Evolutionary conservation across 1,140 invertebrate genomes (phyloP), one percentile per base, ranked within the genome.

Genomic region (Globodera ellingtonae): DNA sequence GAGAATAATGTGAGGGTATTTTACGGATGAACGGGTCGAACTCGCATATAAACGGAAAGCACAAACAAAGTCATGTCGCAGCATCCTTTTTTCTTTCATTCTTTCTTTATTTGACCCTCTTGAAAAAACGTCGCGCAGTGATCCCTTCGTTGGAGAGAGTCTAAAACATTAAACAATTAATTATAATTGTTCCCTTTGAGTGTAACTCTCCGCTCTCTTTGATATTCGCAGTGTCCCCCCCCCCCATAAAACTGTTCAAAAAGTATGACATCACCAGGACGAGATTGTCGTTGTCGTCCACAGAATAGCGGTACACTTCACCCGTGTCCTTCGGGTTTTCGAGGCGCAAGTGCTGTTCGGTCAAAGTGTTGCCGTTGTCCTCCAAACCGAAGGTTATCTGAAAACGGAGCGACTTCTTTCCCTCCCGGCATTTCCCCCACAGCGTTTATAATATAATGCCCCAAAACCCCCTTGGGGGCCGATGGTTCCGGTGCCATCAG

Each of bases 281-380:
- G 10, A 87, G 73, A 67, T 87, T 78, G 15, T 85, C 82, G 24
- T 48, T 66, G 18, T 75, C 80, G 24, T 86, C 86, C 35, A 85
- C 72, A 9, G 85, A 86, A 72, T 87, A 87, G 67, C 71, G 80
- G 69, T 87, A 87, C 9, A 81, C 83, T 80, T 88, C 85, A 21
- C 81, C 84, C 73, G 65, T 47, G 70, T 89, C 81, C 24, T 50
- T 74, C 15, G 87, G 81, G 46, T 82, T 75, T 21, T 87, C 82
- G 46, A 88, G 72, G 35, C 86, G 80, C 15, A 87, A 72, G 62
- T 87, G 86, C n/a, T 77, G 65, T 65, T 87, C 86, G 59, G 85
- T 82, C 9, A 86, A 73, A 1, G 66, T 79, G 13, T 87, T 59
- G 21, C 21, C 83, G 18, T 75, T 47, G 47, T 81, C 85, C 7